Percentiles rank a stretch among this genome's conserved stretches.
phyloP scores from a whole-genome alignment of 2,797 vertebrate species.

The Gymnodraco acuticeps region DNA sequence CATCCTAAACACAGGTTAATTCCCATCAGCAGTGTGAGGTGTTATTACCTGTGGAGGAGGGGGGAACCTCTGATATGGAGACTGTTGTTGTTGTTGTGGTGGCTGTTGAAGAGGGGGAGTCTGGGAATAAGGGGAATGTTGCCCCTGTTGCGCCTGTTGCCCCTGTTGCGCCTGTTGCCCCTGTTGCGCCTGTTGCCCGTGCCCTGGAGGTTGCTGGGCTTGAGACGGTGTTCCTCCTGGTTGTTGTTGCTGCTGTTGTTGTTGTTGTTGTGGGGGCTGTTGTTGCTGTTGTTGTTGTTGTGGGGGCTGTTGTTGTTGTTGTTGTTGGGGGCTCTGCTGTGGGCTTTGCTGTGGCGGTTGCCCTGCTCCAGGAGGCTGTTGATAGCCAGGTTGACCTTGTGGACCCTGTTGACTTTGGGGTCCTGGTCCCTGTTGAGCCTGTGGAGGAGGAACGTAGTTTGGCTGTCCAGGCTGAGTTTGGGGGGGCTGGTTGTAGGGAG shows the following conservation, averaged over 20 bases:
- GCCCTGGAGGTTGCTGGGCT: constrained; percentile 85
- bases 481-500: constrained; percentile 86
- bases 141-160: too few species aligned
- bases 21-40: not conserved
- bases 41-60: constrained; percentile 93
- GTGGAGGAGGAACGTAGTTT: constrained; percentile 81
- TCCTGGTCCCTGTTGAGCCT: constrained; percentile 77
- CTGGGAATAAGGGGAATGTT: too few species aligned
- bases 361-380: constrained; percentile 73
- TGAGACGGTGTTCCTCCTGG: constrained; percentile 80
- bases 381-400: constrained; percentile 78
- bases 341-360: constrained; percentile 79
- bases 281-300: constrained; percentile 31
- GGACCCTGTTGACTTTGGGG: constrained; percentile 83
- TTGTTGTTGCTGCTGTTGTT: constrained; percentile 78
- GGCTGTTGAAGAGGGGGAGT: too few species aligned
- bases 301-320: constrained; percentile 45
- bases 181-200: constrained; percentile 79
- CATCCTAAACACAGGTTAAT: too few species aligned
- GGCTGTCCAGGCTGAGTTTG: constrained; percentile 82
- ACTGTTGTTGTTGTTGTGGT: constrained; percentile 69
- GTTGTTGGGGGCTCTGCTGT: constrained; percentile 66
- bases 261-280: constrained; percentile 68
- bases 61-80: constrained; percentile 94
- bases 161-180: too few species aligned